phyloP scores from a whole-genome alignment of 1,140 invertebrate genomes.

The Grapholita molesta region DNA sequence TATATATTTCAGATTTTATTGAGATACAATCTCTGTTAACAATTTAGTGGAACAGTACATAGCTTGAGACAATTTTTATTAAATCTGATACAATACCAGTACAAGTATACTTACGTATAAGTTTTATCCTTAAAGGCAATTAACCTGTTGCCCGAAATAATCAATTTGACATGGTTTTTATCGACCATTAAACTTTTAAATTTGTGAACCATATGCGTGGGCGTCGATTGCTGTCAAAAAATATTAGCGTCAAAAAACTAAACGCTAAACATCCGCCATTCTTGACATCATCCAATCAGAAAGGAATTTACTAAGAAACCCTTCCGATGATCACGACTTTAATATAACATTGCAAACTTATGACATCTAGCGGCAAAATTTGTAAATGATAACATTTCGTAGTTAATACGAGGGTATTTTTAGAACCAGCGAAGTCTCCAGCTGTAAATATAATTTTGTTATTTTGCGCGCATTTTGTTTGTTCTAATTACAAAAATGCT shows the following conservation, averaged over 20 bases:
- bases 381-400: background rate
- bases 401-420: background rate
- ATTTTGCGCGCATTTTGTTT: background rate
- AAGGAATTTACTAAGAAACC: background rate
- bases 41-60: background rate
- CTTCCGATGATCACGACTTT: constrained; percentile 1
- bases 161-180: constrained; percentile 1
- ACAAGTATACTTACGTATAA: background rate
- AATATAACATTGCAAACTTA: background rate
- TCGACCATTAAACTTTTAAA: background rate
- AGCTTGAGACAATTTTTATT: background rate
- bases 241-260: constrained; percentile 10
- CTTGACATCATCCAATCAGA: constrained; percentile 16
- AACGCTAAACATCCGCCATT: constrained; percentile 1
- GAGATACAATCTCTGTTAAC: no score
- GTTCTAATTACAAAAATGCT: constrained; percentile 10
- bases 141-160: background rate
- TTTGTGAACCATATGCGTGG: background rate
- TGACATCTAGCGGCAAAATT: background rate
- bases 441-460: background rate
- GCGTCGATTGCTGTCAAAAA: background rate
- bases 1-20: no score
- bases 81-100: background rate
- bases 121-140: background rate
- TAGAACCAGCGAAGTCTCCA: background rate